phyloP scores from a whole-genome alignment of 2,113 vertebrate genomes.

The Bombycilla garrulus region DNA sequence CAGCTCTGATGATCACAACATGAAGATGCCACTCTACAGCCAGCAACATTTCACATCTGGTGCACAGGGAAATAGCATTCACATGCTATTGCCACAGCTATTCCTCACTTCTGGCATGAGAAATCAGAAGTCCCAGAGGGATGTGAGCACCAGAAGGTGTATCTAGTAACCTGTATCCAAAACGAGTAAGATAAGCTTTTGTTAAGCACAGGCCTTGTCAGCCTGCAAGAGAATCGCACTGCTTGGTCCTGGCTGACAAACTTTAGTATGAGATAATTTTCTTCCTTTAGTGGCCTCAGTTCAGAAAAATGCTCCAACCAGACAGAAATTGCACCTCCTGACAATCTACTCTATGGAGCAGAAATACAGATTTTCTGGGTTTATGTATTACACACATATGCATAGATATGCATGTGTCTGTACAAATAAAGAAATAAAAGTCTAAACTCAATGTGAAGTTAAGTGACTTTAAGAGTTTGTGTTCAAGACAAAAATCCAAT shows the following conservation, averaged over 20 bases:
- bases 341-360: background rate
- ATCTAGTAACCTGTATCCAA: background rate
- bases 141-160: background rate
- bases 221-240: accelerated
- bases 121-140: background rate
- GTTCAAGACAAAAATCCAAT: slow-evolving; percentile 1
- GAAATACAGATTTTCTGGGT: background rate
- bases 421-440: background rate
- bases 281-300: background rate
- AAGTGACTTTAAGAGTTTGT: background rate
- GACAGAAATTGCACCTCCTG: background rate
- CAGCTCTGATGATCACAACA: background rate
- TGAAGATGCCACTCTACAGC: background rate
- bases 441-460: background rate
- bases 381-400: background rate
- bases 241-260: background rate
- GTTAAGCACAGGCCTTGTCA: background rate
- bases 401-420: background rate
- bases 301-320: background rate
- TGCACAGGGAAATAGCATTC: background rate
- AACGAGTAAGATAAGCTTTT: background rate
- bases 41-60: background rate
- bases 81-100: background rate
- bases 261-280: background rate
- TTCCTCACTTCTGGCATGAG: background rate